phyloP scores from a whole-genome alignment of 2,113 vertebrate species.

The Paratilapia polleni region DNA sequence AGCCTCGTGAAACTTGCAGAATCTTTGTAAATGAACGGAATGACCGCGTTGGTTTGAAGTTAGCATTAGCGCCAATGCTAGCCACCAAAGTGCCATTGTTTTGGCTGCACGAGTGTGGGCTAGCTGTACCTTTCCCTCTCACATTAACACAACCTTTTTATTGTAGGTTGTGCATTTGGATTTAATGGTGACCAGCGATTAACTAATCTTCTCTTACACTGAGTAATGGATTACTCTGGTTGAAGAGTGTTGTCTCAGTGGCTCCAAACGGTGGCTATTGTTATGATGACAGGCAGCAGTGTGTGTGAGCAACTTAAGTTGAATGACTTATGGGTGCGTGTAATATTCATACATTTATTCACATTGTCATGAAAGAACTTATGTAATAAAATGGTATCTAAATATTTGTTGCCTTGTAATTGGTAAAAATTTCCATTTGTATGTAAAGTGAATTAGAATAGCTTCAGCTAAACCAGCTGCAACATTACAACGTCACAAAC shows the following conservation, averaged over 20 bases:
- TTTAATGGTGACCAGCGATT: neutral
- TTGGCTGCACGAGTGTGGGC: neutral
- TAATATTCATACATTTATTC: neutral
- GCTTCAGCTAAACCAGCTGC: neutral
- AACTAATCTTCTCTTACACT: neutral
- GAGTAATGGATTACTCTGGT: neutral
- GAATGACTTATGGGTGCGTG: neutral
- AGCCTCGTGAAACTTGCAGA: neutral
- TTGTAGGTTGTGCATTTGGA: neutral
- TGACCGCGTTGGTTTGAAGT: neutral
- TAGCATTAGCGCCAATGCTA: conserved; percentile 53
- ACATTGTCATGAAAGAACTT: neutral
- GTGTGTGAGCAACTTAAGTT: neutral
- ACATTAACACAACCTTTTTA: neutral
- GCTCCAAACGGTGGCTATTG: neutral
- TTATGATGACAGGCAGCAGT: neutral
- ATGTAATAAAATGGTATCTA: too few relatives aligned
- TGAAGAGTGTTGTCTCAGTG: neutral
- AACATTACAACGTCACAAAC: too few relatives aligned
- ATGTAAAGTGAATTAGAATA: neutral
- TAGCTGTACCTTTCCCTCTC: neutral
- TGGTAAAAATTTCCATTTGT: neutral
- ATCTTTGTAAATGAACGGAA: neutral
- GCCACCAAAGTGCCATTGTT: conserved; percentile 16
- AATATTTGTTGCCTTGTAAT: neutral